phyloP scores from a whole-genome alignment of 1,140 invertebrate genomes.

The Scaptomyza montana region DNA sequence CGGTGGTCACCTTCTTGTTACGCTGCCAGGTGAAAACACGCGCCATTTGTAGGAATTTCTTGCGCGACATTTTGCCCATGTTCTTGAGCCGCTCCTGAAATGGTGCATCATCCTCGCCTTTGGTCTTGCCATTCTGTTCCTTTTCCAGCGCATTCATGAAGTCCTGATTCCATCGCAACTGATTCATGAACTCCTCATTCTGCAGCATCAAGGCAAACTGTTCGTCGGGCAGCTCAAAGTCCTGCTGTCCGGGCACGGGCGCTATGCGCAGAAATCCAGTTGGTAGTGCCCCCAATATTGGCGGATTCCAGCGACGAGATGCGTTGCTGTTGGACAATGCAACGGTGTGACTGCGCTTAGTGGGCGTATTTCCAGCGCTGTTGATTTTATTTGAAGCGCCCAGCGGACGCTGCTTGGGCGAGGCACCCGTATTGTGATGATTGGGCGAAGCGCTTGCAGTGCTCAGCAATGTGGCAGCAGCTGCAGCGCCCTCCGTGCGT shows the following conservation, averaged over 20 bases:
- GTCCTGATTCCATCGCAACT: slow-evolving; percentile 94
- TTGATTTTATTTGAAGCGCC: slow-evolving; percentile 46
- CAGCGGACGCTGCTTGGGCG: slow-evolving; percentile 74
- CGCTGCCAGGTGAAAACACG: slow-evolving; percentile 89
- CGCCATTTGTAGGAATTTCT: slow-evolving; percentile 92
- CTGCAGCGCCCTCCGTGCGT: slow-evolving; percentile 27
- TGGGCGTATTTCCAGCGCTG: slow-evolving; percentile 64
- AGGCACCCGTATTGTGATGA: slow-evolving; percentile 82
- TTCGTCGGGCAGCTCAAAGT: slow-evolving; percentile 88
- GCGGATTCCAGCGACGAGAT: slow-evolving; percentile 90
- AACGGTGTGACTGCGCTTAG: slow-evolving; percentile 48
- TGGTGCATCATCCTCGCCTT: slow-evolving; percentile 89
- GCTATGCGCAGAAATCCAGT: slow-evolving; percentile 88
- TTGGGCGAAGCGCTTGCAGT: slow-evolving; percentile 63
- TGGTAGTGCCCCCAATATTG: slow-evolving; percentile 91
- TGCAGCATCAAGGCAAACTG: slow-evolving; percentile 94
- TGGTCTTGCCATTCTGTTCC: slow-evolving; percentile 86
- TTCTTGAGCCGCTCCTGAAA: slow-evolving; percentile 93
- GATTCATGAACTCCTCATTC: slow-evolving; percentile 96
- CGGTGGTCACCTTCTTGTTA: slow-evolving; percentile 88
- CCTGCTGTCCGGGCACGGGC: slow-evolving; percentile 57
- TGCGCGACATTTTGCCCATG: slow-evolving; percentile 94
- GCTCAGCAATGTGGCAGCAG: slow-evolving; percentile 46
- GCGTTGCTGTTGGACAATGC: slow-evolving; percentile 29
- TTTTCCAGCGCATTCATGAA: slow-evolving; percentile 94